Conservation (phyloP, 2,888 invertebrate species). For the Leucophora obtusa region DNA sequence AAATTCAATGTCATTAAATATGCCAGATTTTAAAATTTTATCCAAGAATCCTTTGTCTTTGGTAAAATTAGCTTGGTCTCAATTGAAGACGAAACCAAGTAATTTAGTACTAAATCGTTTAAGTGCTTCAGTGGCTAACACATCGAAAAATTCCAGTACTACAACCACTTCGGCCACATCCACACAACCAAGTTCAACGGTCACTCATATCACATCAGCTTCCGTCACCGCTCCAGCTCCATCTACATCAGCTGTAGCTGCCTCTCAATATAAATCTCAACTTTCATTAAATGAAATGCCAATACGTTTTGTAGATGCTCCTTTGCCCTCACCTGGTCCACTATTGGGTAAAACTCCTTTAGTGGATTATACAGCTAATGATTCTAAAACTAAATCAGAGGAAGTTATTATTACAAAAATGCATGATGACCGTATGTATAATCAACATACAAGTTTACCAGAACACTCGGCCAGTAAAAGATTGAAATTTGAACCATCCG, state of each 20-base stretch:
- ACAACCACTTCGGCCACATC: slow-evolving; percentile 60
- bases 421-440: slow-evolving; percentile 74
- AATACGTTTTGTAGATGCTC: slow-evolving; percentile 80
- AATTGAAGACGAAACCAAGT: slow-evolving; percentile 80
- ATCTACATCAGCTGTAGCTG: slow-evolving; percentile 20
- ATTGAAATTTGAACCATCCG: slow-evolving; percentile 63
- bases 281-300: slow-evolving; percentile 64
- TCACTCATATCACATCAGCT: slow-evolving; percentile 28
- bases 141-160: slow-evolving; percentile 67
- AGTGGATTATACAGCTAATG: slow-evolving; percentile 83
- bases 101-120: slow-evolving; percentile 80
- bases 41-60: slow-evolving; percentile 73
- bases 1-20: slow-evolving; percentile 81
- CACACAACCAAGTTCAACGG: slow-evolving; percentile 39
- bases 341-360: slow-evolving; percentile 89
- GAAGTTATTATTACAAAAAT: slow-evolving; percentile 77
- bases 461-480: slow-evolving; percentile 67
- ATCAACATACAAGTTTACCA: slow-evolving; percentile 44
- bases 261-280: slow-evolving; percentile 30
- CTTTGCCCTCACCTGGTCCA: slow-evolving; percentile 90
- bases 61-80: slow-evolving; percentile 78
- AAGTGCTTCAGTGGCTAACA: slow-evolving; percentile 72
- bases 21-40: slow-evolving; percentile 80
- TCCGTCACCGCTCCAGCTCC: slow-evolving; percentile 5
- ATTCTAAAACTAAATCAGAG: slow-evolving; percentile 70